Percentiles rank a stretch among this genome's conserved stretches.
These are phyloP conservation scores for Actenoides hombroni DNA, from an alignment of 2,113 vertebrate species.

Conservation along the genomic window DNA sequence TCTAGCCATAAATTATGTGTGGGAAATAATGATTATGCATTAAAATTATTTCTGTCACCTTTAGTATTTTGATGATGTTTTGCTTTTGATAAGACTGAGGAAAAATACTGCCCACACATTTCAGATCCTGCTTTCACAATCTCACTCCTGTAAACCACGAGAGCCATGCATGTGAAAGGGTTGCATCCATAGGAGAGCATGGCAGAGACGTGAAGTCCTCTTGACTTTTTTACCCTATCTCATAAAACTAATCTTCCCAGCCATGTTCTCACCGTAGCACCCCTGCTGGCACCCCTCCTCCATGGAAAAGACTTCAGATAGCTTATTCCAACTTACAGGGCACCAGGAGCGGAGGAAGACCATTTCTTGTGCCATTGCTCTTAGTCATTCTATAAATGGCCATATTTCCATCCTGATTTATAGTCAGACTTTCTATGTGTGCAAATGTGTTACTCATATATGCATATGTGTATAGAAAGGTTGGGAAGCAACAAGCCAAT, in stretches of 20 bases:
- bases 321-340: background rate
- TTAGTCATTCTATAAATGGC: background rate
- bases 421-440: background rate
- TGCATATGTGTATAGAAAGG: rapidly evolving
- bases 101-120: background rate
- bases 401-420: background rate
- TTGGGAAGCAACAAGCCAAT: background rate
- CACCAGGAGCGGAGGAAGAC: background rate
- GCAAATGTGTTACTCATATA: background rate
- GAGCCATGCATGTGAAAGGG: background rate
- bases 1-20: background rate
- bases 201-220: background rate
- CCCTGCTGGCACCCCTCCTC: background rate
- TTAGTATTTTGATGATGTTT: background rate
- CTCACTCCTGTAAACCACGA: background rate
- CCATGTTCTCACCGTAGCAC: background rate
- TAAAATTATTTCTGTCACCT: background rate
- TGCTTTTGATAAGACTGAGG: background rate
- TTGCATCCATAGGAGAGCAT: background rate
- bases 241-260: background rate
- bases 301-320: background rate
- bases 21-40: background rate
- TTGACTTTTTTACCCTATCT: background rate
- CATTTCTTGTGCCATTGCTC: background rate
- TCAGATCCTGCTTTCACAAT: background rate